These are phyloP conservation scores for Sebastes flavidus DNA, from an alignment of 2,797 vertebrate genomes.

Conservation along the genomic window DNA sequence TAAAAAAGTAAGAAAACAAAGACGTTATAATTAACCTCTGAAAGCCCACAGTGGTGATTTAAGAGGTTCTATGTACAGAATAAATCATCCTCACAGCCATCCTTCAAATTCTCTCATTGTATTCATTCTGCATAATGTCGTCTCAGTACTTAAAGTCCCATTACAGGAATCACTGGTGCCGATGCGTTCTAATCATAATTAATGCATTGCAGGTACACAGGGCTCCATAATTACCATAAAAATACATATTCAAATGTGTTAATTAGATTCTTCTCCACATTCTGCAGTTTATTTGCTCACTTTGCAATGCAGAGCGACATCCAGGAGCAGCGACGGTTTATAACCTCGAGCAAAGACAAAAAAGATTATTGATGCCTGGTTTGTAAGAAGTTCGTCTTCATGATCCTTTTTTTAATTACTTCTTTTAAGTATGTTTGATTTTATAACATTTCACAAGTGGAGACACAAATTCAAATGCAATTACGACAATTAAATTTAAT, in stretches of 20 bases:
- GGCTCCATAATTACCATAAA: constrained; percentile 12
- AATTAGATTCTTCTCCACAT: background rate
- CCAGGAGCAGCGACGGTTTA: background rate
- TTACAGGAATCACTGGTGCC: constrained; percentile 12
- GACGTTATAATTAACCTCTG: background rate
- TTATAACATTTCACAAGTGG: background rate
- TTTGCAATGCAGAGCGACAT: background rate
- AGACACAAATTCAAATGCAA: background rate
- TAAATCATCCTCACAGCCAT: background rate
- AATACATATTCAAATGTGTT: constrained; percentile 13
- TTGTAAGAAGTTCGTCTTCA: background rate
- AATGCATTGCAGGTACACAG: constrained; percentile 11
- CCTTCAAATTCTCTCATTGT: background rate
- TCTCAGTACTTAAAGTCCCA: background rate
- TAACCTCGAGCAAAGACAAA: background rate
- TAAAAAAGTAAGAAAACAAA: background rate
- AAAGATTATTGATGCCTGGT: background rate
- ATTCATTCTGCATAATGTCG: background rate
- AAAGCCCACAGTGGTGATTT: background rate
- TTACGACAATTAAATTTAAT: accelerated
- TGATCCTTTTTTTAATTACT: background rate
- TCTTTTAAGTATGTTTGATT: background rate
- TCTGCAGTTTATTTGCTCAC: background rate
- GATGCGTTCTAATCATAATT: background rate
- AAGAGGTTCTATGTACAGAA: background rate